These are phyloP conservation scores for Cuniculus paca DNA, from an alignment of 2,797 vertebrate species.

Conservation along the genomic window DNA sequence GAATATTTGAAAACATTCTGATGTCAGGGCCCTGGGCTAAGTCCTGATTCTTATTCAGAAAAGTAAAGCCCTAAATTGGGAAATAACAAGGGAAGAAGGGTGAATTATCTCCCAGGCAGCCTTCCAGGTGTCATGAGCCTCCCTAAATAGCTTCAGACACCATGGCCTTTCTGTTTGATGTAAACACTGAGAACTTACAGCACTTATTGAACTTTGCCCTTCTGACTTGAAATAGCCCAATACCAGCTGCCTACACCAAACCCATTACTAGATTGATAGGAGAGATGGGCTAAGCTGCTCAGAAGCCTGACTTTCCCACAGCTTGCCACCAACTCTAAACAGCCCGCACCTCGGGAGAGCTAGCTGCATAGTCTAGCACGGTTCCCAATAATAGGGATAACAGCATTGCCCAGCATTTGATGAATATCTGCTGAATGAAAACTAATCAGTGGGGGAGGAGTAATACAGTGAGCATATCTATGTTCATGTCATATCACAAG, in stretches of 20 bases:
- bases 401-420: neutral
- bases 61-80: neutral
- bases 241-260: neutral
- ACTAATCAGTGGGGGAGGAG: neutral
- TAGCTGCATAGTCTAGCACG: neutral
- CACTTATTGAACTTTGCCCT: neutral
- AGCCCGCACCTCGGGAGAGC: neutral
- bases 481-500: neutral
- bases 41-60: conserved; percentile 26
- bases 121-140: neutral
- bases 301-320: neutral
- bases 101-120: neutral
- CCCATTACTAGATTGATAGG: neutral
- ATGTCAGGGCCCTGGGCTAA: neutral
- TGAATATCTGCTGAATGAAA: conserved; percentile 7
- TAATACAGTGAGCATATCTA: neutral
- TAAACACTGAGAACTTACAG: neutral
- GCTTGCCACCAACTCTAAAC: neutral
- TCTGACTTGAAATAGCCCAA: neutral
- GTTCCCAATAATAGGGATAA: neutral
- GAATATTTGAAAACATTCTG: conserved; percentile 53
- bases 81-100: neutral
- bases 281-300: neutral
- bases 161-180: neutral
- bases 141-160: neutral